Conservation (phyloP, 1,140 invertebrate species). For the Microplitis demolitor region DNA sequence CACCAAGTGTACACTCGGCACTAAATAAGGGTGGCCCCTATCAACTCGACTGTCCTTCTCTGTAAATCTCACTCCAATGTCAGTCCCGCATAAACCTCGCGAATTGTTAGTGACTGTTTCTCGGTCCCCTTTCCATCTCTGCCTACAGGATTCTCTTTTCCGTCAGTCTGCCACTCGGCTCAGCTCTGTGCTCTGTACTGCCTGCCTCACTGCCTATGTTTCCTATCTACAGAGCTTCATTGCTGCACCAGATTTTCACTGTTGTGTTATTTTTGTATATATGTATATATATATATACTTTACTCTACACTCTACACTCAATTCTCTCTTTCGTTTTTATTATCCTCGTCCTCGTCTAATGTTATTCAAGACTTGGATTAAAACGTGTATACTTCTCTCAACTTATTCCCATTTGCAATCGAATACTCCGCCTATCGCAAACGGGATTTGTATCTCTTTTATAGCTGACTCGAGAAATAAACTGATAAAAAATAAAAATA, state of each 20-base stretch:
- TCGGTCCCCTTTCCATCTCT: neutral
- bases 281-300: too few relatives aligned
- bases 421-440: slow-evolving; percentile 29
- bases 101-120: slow-evolving; percentile 39
- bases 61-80: neutral
- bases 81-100: slow-evolving; percentile 26
- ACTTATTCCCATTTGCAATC: slow-evolving; percentile 30
- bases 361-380: slow-evolving; percentile 51
- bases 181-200: neutral
- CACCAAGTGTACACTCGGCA: slow-evolving; percentile 13
- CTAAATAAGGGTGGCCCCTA: slow-evolving; percentile 23
- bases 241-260: too few relatives aligned
- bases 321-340: slow-evolving; percentile 10
- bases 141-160: slow-evolving; percentile 18
- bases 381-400: slow-evolving; percentile 39
- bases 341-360: slow-evolving; percentile 40
- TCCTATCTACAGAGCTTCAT: slow-evolving; percentile 9
- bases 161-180: neutral
- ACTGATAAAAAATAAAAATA: slow-evolving; percentile 12
- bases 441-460: slow-evolving; percentile 27
- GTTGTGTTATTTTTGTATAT: slow-evolving; percentile 6
- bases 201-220: slow-evolving; percentile 28
- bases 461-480: slow-evolving; percentile 15
- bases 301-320: neutral
- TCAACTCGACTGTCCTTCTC: slow-evolving; percentile 4